These are phyloP conservation scores for Myiozetetes cayanensis DNA, from an alignment of 2,113 vertebrate genomes.

Conservation along the genomic window DNA sequence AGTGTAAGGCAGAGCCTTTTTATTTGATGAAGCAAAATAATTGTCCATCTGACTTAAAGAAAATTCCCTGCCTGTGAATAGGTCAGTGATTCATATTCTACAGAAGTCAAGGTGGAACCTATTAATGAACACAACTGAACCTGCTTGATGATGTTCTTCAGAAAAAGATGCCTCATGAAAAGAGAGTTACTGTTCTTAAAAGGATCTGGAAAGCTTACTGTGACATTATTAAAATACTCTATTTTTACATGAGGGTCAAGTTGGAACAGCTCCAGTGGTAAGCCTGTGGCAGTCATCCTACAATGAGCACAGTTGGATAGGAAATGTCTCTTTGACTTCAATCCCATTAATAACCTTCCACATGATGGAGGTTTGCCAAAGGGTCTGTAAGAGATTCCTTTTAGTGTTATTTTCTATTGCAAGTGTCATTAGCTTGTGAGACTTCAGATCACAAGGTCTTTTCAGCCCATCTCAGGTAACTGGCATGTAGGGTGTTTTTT, in stretches of 20 bases:
- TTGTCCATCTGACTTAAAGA: conserved; percentile 16
- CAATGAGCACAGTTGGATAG: not conserved
- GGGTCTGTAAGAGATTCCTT: not conserved
- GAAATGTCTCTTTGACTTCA: conserved; percentile 43
- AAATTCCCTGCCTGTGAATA: conserved; percentile 14
- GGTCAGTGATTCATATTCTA: conserved; percentile 6
- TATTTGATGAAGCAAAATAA: conserved; percentile 35
- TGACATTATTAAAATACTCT: conserved; percentile 42
- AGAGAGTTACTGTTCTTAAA: conserved; percentile 1
- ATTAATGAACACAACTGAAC: conserved; percentile 16
- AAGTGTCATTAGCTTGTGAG: conserved; percentile 4
- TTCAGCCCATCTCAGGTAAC: not conserved
- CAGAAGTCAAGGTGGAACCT: conserved; percentile 26
- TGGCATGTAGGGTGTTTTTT: not conserved
- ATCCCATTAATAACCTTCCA: conserved; percentile 30
- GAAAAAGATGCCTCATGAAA: conserved; percentile 1
- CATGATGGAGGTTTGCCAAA: not conserved
- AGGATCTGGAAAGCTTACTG: conserved; percentile 6
- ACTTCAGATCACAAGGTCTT: not conserved
- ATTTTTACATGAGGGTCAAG: conserved; percentile 28
- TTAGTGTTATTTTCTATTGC: conserved; percentile 20
- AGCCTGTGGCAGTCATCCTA: not conserved
- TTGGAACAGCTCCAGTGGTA: not conserved
- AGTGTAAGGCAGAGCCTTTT: not conserved
- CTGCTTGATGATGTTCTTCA: not conserved